These are phyloP conservation scores for Gephyroberyx darwinii DNA, from an alignment of 2,797 vertebrate genomes.

Conservation along the genomic window DNA sequence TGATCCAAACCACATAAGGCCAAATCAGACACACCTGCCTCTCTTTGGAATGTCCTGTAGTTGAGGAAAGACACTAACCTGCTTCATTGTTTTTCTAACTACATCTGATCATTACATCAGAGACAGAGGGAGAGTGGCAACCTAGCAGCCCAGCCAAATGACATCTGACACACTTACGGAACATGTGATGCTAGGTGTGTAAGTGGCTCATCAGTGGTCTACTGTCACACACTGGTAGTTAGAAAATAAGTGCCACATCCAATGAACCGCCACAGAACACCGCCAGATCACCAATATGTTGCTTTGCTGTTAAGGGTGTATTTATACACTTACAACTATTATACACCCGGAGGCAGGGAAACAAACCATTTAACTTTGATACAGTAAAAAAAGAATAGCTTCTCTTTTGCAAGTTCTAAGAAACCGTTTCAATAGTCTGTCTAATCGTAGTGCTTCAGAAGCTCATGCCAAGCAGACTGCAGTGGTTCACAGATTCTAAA, in stretches of 20 bases:
- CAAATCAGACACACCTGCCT: not conserved
- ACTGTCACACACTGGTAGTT: too few species aligned
- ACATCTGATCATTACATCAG: too few species aligned
- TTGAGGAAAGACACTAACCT: not conserved
- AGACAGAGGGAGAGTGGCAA: too few species aligned
- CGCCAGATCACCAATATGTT: not conserved
- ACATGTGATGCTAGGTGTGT: not conserved
- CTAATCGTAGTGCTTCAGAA: constrained; percentile 10
- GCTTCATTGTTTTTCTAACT: not conserved
- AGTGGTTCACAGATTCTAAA: constrained; percentile 30
- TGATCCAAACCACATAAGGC: not conserved
- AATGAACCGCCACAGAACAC: too few species aligned
- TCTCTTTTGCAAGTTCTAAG: constrained; percentile 7
- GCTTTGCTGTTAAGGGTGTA: not conserved
- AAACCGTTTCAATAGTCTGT: constrained; percentile 14
- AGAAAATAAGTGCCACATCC: too few species aligned
- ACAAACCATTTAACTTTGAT: not conserved
- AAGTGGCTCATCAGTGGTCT: not conserved
- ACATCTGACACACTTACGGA: too few species aligned
- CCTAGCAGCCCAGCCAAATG: too few species aligned
- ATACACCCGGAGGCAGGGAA: not conserved
- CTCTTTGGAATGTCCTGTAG: not conserved
- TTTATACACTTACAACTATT: not conserved
- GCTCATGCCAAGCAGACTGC: constrained; percentile 24
- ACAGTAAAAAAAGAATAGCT: not conserved